A percentile compares a stretch with the other conserved stretches of the same genome.
Conservation (phyloP, 2,888 invertebrate genomes). For the Parnassius glacialis region DNA sequence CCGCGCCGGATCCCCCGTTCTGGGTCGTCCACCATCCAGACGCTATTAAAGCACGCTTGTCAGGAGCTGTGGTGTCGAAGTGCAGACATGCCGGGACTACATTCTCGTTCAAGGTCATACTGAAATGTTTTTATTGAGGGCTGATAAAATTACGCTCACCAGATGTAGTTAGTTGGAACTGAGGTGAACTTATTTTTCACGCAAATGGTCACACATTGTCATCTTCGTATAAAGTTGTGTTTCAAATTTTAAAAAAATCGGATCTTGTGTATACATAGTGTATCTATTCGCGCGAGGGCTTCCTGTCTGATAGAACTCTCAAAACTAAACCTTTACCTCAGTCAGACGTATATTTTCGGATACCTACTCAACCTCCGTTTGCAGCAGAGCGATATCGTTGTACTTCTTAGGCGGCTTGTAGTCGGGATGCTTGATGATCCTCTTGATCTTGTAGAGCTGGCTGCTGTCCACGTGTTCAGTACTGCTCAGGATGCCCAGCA, state of each 20-base stretch:
- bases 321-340: too few species aligned
- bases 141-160: too few species aligned
- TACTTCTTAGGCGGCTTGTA: conserved; percentile 45
- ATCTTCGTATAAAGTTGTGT: too few species aligned
- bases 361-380: conserved; percentile 46
- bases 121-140: conserved; percentile 27
- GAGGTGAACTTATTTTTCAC: too few species aligned
- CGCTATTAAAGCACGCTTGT: conserved; percentile 38
- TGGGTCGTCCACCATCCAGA: conserved; percentile 53
- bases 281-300: too few species aligned
- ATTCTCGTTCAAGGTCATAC: conserved; percentile 42
- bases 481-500: conserved; percentile 35
- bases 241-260: too few species aligned
- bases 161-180: too few species aligned
- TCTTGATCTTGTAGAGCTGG: conserved; percentile 37
- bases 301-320: too few species aligned
- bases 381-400: conserved; percentile 50
- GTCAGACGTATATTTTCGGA: background rate
- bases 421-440: conserved; percentile 39
- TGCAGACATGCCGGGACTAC: conserved; percentile 53
- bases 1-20: conserved; percentile 36
- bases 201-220: too few species aligned
- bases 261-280: too few species aligned
- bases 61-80: conserved; percentile 33
- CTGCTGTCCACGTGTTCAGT: conserved; percentile 32